These are phyloP conservation scores for Eulacestoma nigropectus DNA, from an alignment of 2,113 vertebrate species.

Conservation along the genomic window DNA sequence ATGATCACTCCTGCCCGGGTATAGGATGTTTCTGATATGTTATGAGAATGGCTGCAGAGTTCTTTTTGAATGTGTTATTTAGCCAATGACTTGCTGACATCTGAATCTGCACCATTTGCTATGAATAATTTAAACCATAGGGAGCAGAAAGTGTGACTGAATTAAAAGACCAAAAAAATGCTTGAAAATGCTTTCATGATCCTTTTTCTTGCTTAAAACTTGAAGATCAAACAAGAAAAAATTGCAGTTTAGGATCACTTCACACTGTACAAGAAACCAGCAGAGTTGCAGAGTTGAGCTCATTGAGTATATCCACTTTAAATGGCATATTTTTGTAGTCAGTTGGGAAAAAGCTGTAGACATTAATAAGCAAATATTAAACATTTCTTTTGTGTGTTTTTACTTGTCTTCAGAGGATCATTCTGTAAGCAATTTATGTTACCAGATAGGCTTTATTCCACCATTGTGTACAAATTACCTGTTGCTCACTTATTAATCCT, in stretches of 20 bases:
- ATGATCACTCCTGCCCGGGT: not conserved
- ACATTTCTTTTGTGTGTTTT: constrained; percentile 3
- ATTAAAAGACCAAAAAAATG: not conserved
- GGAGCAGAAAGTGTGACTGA: not conserved
- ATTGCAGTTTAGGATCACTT: not conserved
- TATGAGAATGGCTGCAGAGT: not conserved
- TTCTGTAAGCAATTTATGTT: not conserved
- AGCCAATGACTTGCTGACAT: not conserved
- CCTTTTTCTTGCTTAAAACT: constrained; percentile 15
- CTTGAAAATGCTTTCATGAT: constrained; percentile 13
- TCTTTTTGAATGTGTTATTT: not conserved
- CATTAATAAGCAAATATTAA: constrained; percentile 8
- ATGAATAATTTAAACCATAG: not conserved
- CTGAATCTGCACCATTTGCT: not conserved
- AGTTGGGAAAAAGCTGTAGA: not conserved
- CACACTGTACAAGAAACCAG: not conserved
- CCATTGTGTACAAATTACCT: not conserved
- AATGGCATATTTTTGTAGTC: not conserved
- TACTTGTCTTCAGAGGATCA: not conserved
- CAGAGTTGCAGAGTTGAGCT: not conserved
- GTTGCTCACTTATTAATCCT: not conserved
- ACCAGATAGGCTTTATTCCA: not conserved
- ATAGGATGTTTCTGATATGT: not conserved
- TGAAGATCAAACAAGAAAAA: constrained; percentile 33
- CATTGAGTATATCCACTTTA: not conserved